Evolutionary conservation across 2,797 vertebrate species (phyloP).

Genomic region (Parauchenoglanis ngamensis): DNA sequence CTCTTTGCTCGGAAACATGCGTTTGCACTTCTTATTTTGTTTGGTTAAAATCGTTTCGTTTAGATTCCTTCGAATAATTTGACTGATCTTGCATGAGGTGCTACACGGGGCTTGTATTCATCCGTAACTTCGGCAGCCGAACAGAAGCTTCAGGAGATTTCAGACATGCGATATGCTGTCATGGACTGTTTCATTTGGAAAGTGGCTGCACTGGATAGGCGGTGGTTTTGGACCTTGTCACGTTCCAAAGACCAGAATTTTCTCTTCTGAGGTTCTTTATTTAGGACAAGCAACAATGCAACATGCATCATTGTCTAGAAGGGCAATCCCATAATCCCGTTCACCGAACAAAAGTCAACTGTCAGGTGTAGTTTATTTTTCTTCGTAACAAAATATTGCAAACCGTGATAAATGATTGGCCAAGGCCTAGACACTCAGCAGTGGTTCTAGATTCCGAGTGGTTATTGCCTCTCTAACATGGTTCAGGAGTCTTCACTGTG

Average conservation of each 20-base stretch:
- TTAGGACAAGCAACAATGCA: not conserved
- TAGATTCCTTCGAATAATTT: not conserved
- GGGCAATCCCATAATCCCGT: not conserved
- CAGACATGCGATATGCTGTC: not conserved
- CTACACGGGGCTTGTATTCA: not conserved
- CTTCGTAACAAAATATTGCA: not conserved
- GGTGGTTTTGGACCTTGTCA: not conserved
- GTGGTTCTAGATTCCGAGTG: not conserved
- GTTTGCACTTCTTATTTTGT: not conserved
- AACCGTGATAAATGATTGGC: slow-evolving; percentile 7
- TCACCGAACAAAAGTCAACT: not conserved
- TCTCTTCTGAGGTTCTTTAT: not conserved
- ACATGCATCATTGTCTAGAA: too few relatives aligned
- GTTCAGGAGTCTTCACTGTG: not conserved
- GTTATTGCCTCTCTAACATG: not conserved
- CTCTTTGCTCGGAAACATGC: not conserved
- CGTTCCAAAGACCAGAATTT: not conserved
- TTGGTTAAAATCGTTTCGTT: not conserved
- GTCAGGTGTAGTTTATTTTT: not conserved
- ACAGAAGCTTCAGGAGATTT: not conserved
- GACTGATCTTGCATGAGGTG: not conserved
- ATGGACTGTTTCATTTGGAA: not conserved
- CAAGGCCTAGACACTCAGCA: not conserved
- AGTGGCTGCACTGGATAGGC: not conserved
- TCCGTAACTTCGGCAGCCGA: not conserved